A percentile compares a stretch with the other conserved stretches of the same genome.
Conservation (phyloP, 2,888 invertebrate genomes). For the Barypeithes pellucidus region DNA sequence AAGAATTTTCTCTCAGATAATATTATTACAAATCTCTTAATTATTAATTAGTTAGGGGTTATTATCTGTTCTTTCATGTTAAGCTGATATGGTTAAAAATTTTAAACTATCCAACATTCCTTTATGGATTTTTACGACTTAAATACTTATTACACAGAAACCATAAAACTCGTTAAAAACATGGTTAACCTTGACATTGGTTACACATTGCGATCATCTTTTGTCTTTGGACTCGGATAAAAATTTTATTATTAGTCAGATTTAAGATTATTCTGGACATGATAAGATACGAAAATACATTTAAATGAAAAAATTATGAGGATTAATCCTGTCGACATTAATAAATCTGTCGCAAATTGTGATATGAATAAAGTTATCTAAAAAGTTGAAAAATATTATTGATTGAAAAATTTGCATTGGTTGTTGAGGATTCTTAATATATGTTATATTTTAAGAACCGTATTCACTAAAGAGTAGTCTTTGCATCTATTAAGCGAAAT, state of each 20-base stretch:
- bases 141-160: constrained; percentile 17
- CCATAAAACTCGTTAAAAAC: constrained; percentile 28
- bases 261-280: constrained; percentile 17
- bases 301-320: neutral
- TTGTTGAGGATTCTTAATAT: neutral
- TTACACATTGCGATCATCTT: constrained; percentile 16
- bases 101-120: constrained; percentile 1
- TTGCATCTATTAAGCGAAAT: too few relatives aligned
- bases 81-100: neutral
- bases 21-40: too few relatives aligned
- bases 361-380: constrained; percentile 9
- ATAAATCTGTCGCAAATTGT: constrained; percentile 9
- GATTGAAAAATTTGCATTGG: neutral
- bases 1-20: too few relatives aligned
- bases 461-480: too few relatives aligned
- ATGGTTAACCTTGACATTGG: constrained; percentile 29
- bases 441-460: neutral
- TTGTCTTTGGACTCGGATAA: constrained; percentile 21
- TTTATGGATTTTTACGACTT: neutral
- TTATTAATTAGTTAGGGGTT: neutral
- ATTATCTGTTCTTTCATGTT: neutral
- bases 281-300: constrained; percentile 19
- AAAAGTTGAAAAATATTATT: constrained; percentile 10
- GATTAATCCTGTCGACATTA: neutral
- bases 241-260: constrained; percentile 32